A percentile compares a stretch with the other conserved stretches of the same genome.
Conservation (phyloP, 2,888 invertebrate genomes). For the Rhingia campestris region DNA sequence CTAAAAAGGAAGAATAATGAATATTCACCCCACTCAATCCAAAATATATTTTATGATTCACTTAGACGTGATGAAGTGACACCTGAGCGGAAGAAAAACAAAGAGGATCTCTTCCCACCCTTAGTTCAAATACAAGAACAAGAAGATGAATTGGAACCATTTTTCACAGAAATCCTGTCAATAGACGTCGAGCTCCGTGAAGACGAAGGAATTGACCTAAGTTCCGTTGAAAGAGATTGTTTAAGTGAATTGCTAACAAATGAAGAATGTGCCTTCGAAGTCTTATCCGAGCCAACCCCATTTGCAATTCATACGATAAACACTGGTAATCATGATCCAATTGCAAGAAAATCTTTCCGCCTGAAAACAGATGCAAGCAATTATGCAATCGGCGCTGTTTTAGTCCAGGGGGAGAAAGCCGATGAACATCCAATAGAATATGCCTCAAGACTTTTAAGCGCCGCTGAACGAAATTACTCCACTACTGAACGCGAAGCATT, state of each 20-base stretch:
- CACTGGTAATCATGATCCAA: no score
- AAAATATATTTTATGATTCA: neutral
- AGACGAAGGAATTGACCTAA: no score
- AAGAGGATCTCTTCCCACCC: neutral
- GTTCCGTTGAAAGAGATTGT: no score
- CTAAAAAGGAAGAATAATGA: no score
- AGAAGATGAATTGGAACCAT: neutral
- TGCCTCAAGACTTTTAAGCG: neutral
- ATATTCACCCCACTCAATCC: slow-evolving; percentile 7
- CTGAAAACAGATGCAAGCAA: no score
- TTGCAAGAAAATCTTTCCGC: no score
- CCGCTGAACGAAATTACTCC: neutral
- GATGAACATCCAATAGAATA: slow-evolving; percentile 10
- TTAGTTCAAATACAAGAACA: neutral
- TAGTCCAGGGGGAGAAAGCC: neutral
- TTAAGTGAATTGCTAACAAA: no score
- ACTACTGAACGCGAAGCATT: slow-evolving; percentile 78
- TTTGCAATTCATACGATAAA: no score
- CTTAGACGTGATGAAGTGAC: slow-evolving; percentile 9
- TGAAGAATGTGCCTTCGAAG: no score
- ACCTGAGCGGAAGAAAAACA: neutral
- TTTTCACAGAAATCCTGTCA: neutral
- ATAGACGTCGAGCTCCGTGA: neutral
- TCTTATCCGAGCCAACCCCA: no score
- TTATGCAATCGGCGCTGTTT: neutral